phyloP scores from a whole-genome alignment of 2,797 vertebrate genomes.

The Centroberyx gerrardi region DNA sequence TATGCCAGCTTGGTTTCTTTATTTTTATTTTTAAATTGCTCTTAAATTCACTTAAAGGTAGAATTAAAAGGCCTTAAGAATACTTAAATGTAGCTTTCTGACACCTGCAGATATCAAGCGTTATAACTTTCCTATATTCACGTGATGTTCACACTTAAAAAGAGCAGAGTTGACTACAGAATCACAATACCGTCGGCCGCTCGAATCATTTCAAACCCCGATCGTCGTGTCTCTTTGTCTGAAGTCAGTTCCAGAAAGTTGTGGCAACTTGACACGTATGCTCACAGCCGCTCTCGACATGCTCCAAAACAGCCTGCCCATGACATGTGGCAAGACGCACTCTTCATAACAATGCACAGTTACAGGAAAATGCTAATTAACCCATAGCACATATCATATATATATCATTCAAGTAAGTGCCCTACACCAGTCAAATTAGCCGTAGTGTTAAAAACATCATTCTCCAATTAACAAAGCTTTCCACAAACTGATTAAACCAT shows the following conservation, averaged over 20 bases:
- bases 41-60: too few relatives aligned
- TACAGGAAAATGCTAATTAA: constrained; percentile 62
- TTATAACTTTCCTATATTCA: too few relatives aligned
- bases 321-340: constrained; percentile 31
- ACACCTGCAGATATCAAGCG: too few relatives aligned
- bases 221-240: constrained; percentile 16
- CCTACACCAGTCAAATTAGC: constrained; percentile 50
- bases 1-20: too few relatives aligned
- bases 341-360: constrained; percentile 29
- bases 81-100: too few relatives aligned
- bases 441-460: constrained; percentile 54
- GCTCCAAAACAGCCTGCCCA: background rate
- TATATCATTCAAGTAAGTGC: constrained; percentile 43
- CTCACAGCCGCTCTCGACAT: background rate
- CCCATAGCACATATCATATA: constrained; percentile 17
- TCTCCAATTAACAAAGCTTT: constrained; percentile 69
- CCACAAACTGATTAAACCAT: constrained; percentile 64
- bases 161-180: background rate
- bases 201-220: constrained; percentile 1
- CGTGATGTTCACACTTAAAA: background rate
- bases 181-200: background rate
- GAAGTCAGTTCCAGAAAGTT: background rate
- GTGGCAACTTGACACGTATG: too few relatives aligned
- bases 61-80: too few relatives aligned
- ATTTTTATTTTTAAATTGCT: too few relatives aligned